Evolutionary conservation across 2,797 vertebrate species (phyloP).

Genomic region (Dipus sagitta): DNA sequence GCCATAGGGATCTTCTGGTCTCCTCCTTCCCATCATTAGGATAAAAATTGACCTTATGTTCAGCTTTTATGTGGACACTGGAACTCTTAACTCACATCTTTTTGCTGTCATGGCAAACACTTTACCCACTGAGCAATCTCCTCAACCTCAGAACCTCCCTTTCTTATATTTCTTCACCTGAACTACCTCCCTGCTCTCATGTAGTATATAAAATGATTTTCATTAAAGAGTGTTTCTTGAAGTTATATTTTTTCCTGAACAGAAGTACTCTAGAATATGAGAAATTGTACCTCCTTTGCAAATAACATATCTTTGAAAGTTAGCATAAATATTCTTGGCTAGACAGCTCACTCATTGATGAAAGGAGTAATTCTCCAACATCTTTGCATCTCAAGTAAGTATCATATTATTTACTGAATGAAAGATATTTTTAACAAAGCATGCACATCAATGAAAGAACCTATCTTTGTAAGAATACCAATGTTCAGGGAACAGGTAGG

Average conservation of each 20-base stretch:
- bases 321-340: neutral
- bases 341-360: neutral
- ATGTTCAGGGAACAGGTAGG: neutral
- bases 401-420: neutral
- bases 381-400: neutral
- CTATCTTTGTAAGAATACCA: neutral
- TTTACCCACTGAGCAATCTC: too few species aligned
- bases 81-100: too few species aligned
- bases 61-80: too few species aligned
- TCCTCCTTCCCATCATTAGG: too few species aligned
- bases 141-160: neutral
- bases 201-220: neutral
- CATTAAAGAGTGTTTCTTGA: neutral
- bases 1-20: too few species aligned
- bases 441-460: neutral
- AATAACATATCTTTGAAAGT: neutral
- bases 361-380: neutral
- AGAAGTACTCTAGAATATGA: neutral
- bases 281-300: neutral
- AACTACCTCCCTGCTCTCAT: neutral
- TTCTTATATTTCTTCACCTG: neutral
- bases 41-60: too few species aligned
- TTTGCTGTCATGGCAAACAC: too few species aligned
- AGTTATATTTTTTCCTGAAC: neutral
- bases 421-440: slow-evolving; percentile 11